Evolutionary conservation across 2,113 vertebrate species (phyloP).

Genomic region (Tragelaphus imberbis): DNA sequence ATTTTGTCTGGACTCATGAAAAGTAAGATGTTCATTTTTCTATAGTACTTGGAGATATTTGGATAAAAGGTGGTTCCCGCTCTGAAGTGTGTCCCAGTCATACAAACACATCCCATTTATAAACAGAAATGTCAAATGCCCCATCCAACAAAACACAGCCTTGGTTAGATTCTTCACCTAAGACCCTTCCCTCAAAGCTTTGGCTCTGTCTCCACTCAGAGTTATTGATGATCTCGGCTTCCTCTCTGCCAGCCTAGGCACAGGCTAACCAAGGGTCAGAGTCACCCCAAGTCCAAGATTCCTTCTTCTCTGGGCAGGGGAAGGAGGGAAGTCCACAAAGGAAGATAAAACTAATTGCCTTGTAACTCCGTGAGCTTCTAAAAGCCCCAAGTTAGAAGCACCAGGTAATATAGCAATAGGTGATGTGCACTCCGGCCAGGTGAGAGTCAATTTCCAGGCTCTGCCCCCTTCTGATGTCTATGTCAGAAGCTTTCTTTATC

Average conservation of each 20-base stretch:
- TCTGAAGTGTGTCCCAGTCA: background rate
- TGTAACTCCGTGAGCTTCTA: background rate
- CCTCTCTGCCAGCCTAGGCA: background rate
- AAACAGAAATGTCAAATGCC: background rate
- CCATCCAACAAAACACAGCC: background rate
- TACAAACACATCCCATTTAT: background rate
- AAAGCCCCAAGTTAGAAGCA: background rate
- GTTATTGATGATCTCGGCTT: background rate
- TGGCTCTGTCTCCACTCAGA: background rate
- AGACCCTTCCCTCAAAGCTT: background rate
- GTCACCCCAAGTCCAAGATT: background rate
- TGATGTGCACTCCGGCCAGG: background rate
- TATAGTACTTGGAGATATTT: background rate
- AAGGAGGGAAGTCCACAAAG: background rate
- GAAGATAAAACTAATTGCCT: background rate
- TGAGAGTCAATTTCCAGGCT: background rate
- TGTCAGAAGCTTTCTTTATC: background rate
- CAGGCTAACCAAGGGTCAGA: background rate
- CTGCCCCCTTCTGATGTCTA: background rate
- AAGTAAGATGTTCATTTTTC: background rate
- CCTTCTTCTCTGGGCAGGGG: background rate
- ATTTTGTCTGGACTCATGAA: background rate
- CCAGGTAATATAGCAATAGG: background rate
- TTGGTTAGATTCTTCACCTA: background rate
- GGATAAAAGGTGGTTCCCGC: background rate